Percentiles rank a stretch among this genome's conserved stretches.
phyloP scores from a whole-genome alignment of 2,797 vertebrate genomes.

The Sitta carolinensis region DNA sequence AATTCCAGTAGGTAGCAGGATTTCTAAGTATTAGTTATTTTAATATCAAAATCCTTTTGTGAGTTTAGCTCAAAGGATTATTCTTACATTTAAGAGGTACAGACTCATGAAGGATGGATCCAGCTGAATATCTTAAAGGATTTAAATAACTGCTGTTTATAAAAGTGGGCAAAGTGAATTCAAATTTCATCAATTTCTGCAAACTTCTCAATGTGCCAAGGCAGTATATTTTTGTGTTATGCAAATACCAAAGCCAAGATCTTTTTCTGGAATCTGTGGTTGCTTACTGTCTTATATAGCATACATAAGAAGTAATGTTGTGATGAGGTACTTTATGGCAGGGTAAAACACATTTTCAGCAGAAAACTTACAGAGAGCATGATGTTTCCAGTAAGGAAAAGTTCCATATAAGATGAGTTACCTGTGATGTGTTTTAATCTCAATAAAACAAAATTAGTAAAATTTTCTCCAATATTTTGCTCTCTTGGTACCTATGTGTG shows the following conservation, averaged over 20 bases:
- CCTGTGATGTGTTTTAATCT: neutral
- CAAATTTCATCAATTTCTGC: neutral
- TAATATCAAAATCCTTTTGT: constrained; percentile 31
- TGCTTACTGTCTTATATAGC: constrained; percentile 9
- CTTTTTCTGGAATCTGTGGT: constrained; percentile 35
- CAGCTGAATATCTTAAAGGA: constrained; percentile 11
- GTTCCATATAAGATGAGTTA: neutral
- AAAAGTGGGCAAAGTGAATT: constrained; percentile 13
- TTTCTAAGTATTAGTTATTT: neutral
- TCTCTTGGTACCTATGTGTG: rapidly evolving
- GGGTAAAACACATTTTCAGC: neutral
- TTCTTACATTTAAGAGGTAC: neutral
- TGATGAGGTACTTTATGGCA: neutral
- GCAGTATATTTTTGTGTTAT: constrained; percentile 35
- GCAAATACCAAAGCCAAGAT: constrained; percentile 20
- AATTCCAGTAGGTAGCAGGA: neutral
- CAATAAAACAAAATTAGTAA: neutral
- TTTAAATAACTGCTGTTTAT: constrained; percentile 39
- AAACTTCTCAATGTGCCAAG: constrained; percentile 5
- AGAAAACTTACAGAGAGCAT: neutral
- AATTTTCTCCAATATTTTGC: neutral
- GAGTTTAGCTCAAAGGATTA: neutral
- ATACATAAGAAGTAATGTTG: neutral
- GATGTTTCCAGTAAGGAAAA: neutral
- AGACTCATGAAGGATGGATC: neutral